Base-by-base conservation (phyloP, 2,113 vertebrate genomes). In the Tonatia bakeri region DNA sequence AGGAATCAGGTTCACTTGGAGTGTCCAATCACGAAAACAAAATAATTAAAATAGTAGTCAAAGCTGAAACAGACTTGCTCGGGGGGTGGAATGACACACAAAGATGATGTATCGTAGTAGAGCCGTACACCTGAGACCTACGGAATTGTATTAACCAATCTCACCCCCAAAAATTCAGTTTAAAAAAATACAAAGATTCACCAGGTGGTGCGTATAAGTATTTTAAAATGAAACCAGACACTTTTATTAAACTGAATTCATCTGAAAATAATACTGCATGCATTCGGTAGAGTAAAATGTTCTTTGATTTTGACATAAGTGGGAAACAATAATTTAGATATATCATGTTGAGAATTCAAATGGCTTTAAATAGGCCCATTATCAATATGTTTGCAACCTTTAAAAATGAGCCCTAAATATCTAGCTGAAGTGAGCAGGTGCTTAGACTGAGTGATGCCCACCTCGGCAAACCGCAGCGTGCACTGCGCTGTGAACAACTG, bases 301-400 rank as follows among this genome's bases (percentile, higher is more conserved):
- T 89, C 88, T 96, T 96, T 75, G 47, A 92, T 97, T 94, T 96
- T 98, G 93, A 97, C 94, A 96, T 90, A 98, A 98, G 97, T 94
- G 90, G 97, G 96, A 97, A 98, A 97, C 93, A 96, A 95, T 94
- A 96, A 98, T 97, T 97, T 93, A 98, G 95, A 97, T 96, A 95
- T 86, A 97, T 95, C 97, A 59, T 87, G 97, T 17, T 72, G 40
- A 93, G 95, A 94, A 56, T 97, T 96, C 96, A 97, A 98, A 97
- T 87, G 61, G 69, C 90, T 98, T 98, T 98, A 97, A 96, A 97
- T 64, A 97, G 86, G 67, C 85, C 97, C 97, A 98, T 98, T 98
- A 98, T 98, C 98, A 98, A 97, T 98, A 98, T 97, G 98, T 97
- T 97, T 97, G 97, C 98, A 96, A 92, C 92, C 84, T 97, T 98